Conservation (phyloP, 2,888 invertebrate genomes). For the Balanococcus diminutus region DNA sequence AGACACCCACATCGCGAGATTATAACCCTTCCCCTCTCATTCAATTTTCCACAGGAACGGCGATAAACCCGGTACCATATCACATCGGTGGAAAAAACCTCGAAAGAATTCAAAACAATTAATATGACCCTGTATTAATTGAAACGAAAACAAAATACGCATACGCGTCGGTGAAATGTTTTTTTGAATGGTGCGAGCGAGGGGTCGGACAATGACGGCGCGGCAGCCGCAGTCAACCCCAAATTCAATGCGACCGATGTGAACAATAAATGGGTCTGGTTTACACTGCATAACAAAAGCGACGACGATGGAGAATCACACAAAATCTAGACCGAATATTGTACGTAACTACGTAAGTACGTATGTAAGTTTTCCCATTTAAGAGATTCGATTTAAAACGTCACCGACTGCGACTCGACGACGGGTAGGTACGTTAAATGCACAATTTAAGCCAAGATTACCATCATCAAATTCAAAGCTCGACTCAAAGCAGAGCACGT, state of each 20-base stretch:
- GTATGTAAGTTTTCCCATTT: neutral
- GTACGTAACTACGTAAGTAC: neutral
- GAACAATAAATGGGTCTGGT: slow-evolving; percentile 17
- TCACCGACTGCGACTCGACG: neutral
- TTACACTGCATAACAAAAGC: slow-evolving; percentile 8
- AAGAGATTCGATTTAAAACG: neutral
- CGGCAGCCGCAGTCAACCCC: neutral
- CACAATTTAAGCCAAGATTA: neutral
- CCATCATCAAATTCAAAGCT: neutral
- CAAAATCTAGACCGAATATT: neutral
- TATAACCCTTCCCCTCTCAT: neutral
- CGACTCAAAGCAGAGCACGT: too few species aligned
- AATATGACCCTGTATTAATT: slow-evolving; percentile 2
- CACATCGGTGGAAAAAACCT: neutral
- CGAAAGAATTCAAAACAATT: slow-evolving; percentile 17
- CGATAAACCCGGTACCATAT: neutral
- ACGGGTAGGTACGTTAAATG: neutral
- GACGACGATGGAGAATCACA: neutral
- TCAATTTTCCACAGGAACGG: neutral
- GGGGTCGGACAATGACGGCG: neutral
- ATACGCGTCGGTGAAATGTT: neutral
- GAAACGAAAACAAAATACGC: slow-evolving; percentile 8
- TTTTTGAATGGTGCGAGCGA: neutral
- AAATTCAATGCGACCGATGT: neutral
- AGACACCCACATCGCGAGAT: neutral